Evolutionary conservation across 37 sponge, comb jelly and placozoan species (phyloP).

Genomic region (Mnemiopsis leidyi): DNA sequence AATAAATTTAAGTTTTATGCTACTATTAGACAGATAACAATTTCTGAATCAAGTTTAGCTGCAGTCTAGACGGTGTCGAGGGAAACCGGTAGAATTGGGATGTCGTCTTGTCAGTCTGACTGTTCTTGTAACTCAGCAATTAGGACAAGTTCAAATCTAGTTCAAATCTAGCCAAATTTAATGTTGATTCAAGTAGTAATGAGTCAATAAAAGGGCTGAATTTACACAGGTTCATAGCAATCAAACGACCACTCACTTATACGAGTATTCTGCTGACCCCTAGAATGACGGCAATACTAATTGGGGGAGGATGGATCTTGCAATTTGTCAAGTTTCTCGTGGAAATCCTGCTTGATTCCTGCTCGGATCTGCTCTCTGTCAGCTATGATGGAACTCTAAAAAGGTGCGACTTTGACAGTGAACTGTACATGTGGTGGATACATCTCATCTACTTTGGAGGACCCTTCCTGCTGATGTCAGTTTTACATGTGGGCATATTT

Average conservation of each 20-base stretch:
- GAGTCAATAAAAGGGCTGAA: too few relatives aligned
- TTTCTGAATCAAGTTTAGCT: too few relatives aligned
- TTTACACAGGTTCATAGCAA: conserved; percentile 12
- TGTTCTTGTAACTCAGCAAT: too few relatives aligned
- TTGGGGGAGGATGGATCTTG: background rate
- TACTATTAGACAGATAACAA: too few relatives aligned
- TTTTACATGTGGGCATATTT: conserved; percentile 16
- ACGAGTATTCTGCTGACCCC: background rate
- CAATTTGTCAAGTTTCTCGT: conserved; percentile 1
- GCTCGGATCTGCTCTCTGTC: background rate
- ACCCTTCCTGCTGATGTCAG: background rate
- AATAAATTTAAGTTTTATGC: too few relatives aligned
- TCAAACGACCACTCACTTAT: background rate
- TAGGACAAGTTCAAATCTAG: too few relatives aligned
- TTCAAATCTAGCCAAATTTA: too few relatives aligned
- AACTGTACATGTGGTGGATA: background rate
- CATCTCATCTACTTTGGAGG: background rate
- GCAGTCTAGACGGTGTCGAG: too few relatives aligned
- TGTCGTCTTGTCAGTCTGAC: too few relatives aligned
- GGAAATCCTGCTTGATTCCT: background rate
- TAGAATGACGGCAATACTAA: background rate
- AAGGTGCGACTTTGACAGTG: conserved; percentile 22
- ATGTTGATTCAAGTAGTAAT: too few relatives aligned
- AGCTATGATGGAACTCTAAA: background rate
- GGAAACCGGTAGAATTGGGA: too few relatives aligned